These are phyloP conservation scores for Mellivora capensis DNA, from an alignment of 2,113 vertebrate species.

Conservation along the genomic window DNA sequence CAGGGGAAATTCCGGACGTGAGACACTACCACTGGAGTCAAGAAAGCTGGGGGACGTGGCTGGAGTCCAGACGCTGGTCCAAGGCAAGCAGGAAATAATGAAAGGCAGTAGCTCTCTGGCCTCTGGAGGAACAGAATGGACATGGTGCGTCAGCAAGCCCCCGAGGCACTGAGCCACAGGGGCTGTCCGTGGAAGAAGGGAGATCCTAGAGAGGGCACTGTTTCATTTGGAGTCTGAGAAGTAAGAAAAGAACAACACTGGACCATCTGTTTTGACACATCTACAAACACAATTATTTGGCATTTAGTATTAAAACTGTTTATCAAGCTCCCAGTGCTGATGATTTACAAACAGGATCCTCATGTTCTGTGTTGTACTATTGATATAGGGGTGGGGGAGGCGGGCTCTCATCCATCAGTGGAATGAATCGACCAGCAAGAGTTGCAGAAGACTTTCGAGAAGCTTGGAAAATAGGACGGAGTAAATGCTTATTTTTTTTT, in stretches of 20 bases:
- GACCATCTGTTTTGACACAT: constrained; percentile 50
- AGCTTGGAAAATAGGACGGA: not conserved
- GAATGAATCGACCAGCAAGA: not conserved
- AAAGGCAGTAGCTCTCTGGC: not conserved
- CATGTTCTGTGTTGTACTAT: not conserved
- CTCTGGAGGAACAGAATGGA: not conserved
- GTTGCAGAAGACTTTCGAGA: not conserved
- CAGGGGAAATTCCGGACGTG: not conserved
- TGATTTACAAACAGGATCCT: not conserved
- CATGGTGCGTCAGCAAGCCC: too few relatives aligned
- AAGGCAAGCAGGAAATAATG: not conserved
- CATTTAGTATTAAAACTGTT: constrained; percentile 34
- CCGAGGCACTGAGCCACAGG: not conserved
- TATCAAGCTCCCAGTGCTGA: not conserved
- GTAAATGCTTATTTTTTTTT: constrained; percentile 4
- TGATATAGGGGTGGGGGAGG: not conserved
- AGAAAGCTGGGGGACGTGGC: not conserved
- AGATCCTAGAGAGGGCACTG: constrained; percentile 48
- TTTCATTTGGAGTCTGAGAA: constrained; percentile 44
- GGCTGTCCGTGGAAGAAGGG: not conserved
- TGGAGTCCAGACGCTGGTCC: not conserved
- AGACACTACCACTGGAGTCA: not conserved
- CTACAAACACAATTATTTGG: constrained; percentile 40
- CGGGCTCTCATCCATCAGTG: not conserved
- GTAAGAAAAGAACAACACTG: constrained; percentile 36